phyloP scores from a whole-genome alignment of 2,113 vertebrate species.

The Limnothrissa miodon region DNA sequence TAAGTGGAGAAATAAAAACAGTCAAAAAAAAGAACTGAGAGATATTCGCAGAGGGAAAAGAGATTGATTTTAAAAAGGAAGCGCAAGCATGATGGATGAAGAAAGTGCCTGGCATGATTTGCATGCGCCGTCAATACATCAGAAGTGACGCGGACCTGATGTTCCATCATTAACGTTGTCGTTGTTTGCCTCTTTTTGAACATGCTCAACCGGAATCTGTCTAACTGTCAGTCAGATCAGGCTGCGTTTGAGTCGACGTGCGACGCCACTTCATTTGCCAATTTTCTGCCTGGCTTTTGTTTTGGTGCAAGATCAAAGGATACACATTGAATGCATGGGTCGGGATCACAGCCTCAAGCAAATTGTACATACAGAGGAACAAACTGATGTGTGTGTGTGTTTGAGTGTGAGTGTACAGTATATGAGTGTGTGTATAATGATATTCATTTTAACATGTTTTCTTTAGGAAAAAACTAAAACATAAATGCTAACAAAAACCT shows the following conservation, averaged over 20 bases:
- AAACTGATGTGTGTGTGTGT: not conserved
- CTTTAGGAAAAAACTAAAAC: not conserved
- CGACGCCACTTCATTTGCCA: slow-evolving; percentile 9
- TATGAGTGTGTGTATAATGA: not conserved
- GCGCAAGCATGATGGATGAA: slow-evolving; percentile 29
- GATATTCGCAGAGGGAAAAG: not conserved
- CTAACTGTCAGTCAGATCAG: slow-evolving; percentile 22
- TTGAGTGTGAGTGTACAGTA: not conserved
- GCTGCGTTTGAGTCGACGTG: slow-evolving; percentile 15
- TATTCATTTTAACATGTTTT: not conserved
- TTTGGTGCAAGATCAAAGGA: not conserved
- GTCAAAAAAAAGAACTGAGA: not conserved
- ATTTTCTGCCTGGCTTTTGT: not conserved
- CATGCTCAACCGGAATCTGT: slow-evolving; percentile 21
- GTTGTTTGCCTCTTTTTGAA: slow-evolving; percentile 37
- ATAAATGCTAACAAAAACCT: too few relatives aligned
- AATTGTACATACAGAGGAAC: not conserved
- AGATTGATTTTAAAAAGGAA: not conserved
- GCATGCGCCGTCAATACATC: slow-evolving; percentile 50
- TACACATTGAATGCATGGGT: not conserved
- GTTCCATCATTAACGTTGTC: slow-evolving; percentile 54
- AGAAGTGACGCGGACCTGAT: slow-evolving; percentile 45
- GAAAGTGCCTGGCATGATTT: slow-evolving; percentile 34
- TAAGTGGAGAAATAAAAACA: not conserved
- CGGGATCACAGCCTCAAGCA: not conserved